Base-by-base conservation (phyloP, 2,113 vertebrate genomes). In the Pongo pygmaeus region DNA sequence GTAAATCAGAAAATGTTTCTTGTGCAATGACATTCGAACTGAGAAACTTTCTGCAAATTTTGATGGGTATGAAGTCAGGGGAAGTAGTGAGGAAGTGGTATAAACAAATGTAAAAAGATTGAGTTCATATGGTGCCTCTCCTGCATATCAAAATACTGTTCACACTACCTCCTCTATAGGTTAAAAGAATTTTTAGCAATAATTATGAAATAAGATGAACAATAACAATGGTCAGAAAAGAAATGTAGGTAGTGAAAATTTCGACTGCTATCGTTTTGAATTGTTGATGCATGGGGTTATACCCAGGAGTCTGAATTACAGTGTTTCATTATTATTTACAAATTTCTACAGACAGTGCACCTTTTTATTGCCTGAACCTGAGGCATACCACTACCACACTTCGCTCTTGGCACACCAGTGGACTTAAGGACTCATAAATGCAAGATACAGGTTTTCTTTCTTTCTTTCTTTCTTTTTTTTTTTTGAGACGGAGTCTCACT, bases 131-230 rank as follows among this genome's bases (percentile, higher is more conserved):
- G 32, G 16, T 77, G 4, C 13, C 3, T 84, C 35, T 35, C 17
- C 30, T 90, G 35, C 43, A 59, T 3, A 78, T 1, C 27, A 85
- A 79, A 69, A 64, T 80, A 72, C 17, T 80, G 57, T 74, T 78
- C 16, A 64, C 2, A 40, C 6, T 11, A 43, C 2, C 4, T 7
- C 12, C 1, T n/a, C 25, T 23, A 13, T 25, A 61, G 14, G 50
- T n/a, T 9, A 50, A 32, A 48, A 78, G 70, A 52, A 17, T n/a
- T 16, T 64, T 50, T 8, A 69, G 3, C 4, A 77, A 59, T 46
- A 84, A 55, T 23, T 84, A n/a, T 89, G 40, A 84, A 57, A n/a
- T 79, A 50, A 84, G 32, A 25, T 70, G 4, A 52, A 78, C 20
- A 46, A 52, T 18, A 79, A 43, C 6, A 16, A 84, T 79, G 14